Evolutionary conservation across 2,797 vertebrate species (phyloP).

Genomic region (Nannoperca obscura): DNA sequence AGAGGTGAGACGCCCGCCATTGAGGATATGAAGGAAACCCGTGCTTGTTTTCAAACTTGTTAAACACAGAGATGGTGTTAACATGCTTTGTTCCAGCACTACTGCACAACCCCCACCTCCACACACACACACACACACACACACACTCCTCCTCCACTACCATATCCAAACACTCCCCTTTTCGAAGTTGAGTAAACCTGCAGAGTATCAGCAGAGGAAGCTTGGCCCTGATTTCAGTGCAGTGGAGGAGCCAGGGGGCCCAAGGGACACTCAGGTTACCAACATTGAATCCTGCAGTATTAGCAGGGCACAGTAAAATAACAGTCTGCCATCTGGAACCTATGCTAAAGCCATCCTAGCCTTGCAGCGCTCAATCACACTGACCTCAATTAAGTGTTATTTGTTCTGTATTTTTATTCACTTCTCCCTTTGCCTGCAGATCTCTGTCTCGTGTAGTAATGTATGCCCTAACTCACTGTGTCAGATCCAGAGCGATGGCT

Average conservation of each 20-base stretch:
- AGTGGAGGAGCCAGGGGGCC: slow-evolving; percentile 84
- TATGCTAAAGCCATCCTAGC: slow-evolving; percentile 73
- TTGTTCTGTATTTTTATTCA: slow-evolving; percentile 81
- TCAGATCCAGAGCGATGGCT: slow-evolving; percentile 46
- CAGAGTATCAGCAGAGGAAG: slow-evolving; percentile 78
- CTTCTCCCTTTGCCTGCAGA: slow-evolving; percentile 61
- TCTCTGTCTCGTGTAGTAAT: slow-evolving; percentile 37
- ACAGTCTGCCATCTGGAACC: slow-evolving; percentile 88
- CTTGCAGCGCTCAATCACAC: slow-evolving; percentile 78
- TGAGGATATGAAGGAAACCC: slow-evolving; percentile 71
- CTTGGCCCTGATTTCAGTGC: slow-evolving; percentile 82
- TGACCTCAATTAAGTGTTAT: slow-evolving; percentile 85
- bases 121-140: slow-evolving; percentile 38
- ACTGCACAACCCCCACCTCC: slow-evolving; percentile 65
- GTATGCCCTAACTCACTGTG: slow-evolving; percentile 32
- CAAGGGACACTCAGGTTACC: slow-evolving; percentile 89
- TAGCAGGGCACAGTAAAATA: slow-evolving; percentile 86
- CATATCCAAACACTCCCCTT: slow-evolving; percentile 59
- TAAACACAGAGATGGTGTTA: slow-evolving; percentile 82
- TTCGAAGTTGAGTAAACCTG: slow-evolving; percentile 75
- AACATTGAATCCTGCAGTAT: slow-evolving; percentile 84
- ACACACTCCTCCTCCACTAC: slow-evolving; percentile 61
- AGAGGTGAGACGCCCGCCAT: slow-evolving; percentile 53
- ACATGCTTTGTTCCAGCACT: slow-evolving; percentile 75
- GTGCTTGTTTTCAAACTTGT: slow-evolving; percentile 80